These are phyloP conservation scores for Neofelis nebulosa DNA, from an alignment of 2,113 vertebrate species.

Conservation along the genomic window DNA sequence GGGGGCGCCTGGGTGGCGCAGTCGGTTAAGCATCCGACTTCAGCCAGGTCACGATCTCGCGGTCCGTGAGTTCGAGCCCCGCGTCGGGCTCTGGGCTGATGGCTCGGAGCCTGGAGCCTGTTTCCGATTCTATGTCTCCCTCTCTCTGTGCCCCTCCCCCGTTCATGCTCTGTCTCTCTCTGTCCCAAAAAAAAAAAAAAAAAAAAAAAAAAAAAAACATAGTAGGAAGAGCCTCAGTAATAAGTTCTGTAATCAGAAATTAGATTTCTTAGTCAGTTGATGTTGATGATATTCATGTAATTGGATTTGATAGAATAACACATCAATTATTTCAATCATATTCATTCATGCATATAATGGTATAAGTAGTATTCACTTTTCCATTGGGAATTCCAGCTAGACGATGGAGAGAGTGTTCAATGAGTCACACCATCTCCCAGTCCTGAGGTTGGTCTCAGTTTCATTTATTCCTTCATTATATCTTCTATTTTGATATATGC, in stretches of 20 bases:
- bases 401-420: background rate
- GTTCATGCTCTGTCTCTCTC: too few relatives aligned
- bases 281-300: slow-evolving; percentile 53
- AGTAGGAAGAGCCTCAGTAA: background rate
- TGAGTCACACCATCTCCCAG: background rate
- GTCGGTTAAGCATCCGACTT: too few relatives aligned
- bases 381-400: background rate
- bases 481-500: background rate
- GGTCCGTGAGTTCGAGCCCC: too few relatives aligned
- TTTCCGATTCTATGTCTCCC: too few relatives aligned
- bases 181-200: too few relatives aligned
- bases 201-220: too few relatives aligned
- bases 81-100: too few relatives aligned
- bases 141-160: too few relatives aligned
- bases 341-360: slow-evolving; percentile 29
- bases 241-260: slow-evolving; percentile 39
- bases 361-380: slow-evolving; percentile 24
- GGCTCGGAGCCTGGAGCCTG: too few relatives aligned
- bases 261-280: slow-evolving; percentile 44
- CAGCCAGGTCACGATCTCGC: too few relatives aligned
- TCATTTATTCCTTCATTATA: background rate
- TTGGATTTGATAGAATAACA: slow-evolving; percentile 49
- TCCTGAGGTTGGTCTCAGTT: background rate
- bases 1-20: too few relatives aligned
- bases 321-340: slow-evolving; percentile 51